A percentile compares a stretch with the other conserved stretches of the same genome.
Evolutionary conservation across 2,797 vertebrate genomes (phyloP).

Genomic region (Karalla daura): DNA sequence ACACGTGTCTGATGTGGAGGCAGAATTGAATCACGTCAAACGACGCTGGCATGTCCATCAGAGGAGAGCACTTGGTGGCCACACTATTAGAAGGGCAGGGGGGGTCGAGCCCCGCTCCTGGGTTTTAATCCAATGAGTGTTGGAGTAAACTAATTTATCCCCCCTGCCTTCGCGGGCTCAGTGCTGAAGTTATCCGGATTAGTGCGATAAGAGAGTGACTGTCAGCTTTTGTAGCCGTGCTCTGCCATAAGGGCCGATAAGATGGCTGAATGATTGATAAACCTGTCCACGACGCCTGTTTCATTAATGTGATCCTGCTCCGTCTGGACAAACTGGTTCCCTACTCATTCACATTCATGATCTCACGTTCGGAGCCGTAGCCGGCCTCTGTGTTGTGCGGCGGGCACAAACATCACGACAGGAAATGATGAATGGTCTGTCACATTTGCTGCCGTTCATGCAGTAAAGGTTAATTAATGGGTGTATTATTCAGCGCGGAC

Average conservation of each 20-base stretch:
- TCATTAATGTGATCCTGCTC: conserved; percentile 37
- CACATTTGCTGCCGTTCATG: conserved; percentile 16
- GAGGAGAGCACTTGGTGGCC: conserved; percentile 37
- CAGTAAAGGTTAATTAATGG: conserved; percentile 14
- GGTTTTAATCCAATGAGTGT: conserved; percentile 80
- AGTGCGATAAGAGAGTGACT: conserved; percentile 70
- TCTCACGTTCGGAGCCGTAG: not conserved
- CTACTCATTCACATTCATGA: conserved; percentile 13
- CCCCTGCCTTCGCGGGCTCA: conserved; percentile 55
- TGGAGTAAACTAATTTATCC: conserved; percentile 80
- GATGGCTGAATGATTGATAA: conserved; percentile 71
- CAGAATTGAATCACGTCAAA: conserved; percentile 10
- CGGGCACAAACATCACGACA: conserved; percentile 8
- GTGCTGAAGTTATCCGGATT: conserved; percentile 76
- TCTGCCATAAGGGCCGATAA: conserved; percentile 49
- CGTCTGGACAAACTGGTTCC: conserved; percentile 25
- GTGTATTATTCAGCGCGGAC: conserved; percentile 10
- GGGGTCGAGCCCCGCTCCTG: conserved; percentile 51
- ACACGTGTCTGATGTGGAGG: not conserved
- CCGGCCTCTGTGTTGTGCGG: not conserved
- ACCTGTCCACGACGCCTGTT: conserved; percentile 31
- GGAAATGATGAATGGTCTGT: conserved; percentile 25
- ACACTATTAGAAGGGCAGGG: conserved; percentile 22
- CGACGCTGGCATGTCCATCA: conserved; percentile 37
- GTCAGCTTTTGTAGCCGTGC: conserved; percentile 45